These are phyloP conservation scores for Fringilla coelebs DNA, from an alignment of 2,797 vertebrate species.

Conservation along the genomic window DNA sequence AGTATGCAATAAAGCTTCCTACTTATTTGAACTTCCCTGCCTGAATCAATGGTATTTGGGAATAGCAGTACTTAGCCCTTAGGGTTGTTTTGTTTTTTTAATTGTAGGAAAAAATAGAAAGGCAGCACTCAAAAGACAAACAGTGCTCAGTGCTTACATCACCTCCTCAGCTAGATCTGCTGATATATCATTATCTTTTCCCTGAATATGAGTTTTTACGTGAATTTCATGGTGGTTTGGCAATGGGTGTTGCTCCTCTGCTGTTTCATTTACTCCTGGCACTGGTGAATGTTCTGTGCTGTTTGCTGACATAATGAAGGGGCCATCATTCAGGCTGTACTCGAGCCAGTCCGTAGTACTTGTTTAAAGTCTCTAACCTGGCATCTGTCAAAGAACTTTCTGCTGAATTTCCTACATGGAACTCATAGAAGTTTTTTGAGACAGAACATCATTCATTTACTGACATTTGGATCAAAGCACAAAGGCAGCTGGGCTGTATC, in stretches of 20 bases:
- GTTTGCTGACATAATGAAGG: neutral
- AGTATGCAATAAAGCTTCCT: conserved; percentile 61
- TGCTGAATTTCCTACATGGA: neutral
- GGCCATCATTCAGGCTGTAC: neutral
- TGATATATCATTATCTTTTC: neutral
- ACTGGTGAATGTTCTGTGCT: neutral
- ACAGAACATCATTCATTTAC: neutral
- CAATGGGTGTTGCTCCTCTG: neutral
- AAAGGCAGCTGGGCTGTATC: neutral
- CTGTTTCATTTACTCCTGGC: neutral
- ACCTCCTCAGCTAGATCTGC: neutral
- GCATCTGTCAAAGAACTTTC: neutral
- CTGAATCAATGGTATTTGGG: neutral
- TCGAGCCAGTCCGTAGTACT: neutral
- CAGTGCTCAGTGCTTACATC: neutral
- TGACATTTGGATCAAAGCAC: neutral
- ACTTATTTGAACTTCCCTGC: neutral
- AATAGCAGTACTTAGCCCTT: neutral
- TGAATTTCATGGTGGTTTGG: neutral
- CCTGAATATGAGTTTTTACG: neutral
- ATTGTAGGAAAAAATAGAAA: neutral
- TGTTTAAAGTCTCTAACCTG: neutral
- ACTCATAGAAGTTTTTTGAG: neutral
- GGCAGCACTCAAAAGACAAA: neutral
- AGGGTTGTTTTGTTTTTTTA: too few species aligned